Percentiles rank a stretch among this genome's conserved stretches.
Evolutionary conservation across 2,113 vertebrate species (phyloP).

Genomic region (Arizona elegans): DNA sequence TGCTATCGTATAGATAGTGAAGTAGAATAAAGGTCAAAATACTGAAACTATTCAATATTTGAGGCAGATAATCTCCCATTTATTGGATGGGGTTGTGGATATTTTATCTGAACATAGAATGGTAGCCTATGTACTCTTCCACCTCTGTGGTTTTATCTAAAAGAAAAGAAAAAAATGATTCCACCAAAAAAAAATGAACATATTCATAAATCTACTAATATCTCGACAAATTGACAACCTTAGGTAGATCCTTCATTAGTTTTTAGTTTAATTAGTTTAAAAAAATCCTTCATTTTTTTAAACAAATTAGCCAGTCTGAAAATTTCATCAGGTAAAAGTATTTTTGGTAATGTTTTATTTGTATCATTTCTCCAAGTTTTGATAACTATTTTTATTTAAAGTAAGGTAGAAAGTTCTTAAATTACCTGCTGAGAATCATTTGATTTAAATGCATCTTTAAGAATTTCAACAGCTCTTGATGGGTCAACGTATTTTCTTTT

Average conservation of each 20-base stretch:
- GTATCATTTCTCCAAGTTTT: background rate
- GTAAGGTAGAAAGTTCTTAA: background rate
- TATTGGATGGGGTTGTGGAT: background rate
- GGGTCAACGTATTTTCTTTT: slow-evolving; percentile 98
- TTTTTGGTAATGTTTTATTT: background rate
- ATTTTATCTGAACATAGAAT: background rate
- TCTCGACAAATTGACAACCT: background rate
- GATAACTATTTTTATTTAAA: background rate
- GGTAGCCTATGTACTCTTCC: background rate
- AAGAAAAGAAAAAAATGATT: background rate
- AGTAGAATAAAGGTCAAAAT: background rate
- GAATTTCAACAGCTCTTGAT: slow-evolving; percentile 94
- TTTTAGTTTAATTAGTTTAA: background rate
- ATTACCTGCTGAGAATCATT: slow-evolving; percentile 96
- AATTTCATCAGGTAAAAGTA: background rate
- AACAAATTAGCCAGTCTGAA: background rate
- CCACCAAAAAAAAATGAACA: background rate
- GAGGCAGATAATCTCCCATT: background rate
- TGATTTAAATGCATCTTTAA: slow-evolving; percentile 98
- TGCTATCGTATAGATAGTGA: background rate
- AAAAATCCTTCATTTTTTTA: background rate
- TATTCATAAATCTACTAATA: background rate
- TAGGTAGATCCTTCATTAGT: background rate
- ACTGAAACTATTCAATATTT: background rate
- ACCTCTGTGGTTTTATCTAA: background rate